Conservation (phyloP, 2,113 vertebrate species). For the Ranitomeya variabilis region DNA sequence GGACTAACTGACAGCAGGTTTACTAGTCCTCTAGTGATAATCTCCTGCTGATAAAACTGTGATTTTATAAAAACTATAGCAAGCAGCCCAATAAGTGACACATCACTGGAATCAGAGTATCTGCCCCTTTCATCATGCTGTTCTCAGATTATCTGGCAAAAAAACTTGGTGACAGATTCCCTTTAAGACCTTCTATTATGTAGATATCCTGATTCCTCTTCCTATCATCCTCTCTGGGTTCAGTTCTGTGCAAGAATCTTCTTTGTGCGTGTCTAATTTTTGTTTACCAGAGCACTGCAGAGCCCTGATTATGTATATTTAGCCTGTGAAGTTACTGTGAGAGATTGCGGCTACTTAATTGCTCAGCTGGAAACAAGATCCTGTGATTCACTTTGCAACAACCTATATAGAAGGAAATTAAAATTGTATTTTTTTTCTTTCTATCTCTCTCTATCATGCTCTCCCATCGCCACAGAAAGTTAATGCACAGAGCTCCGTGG, state of each 20-base stretch:
- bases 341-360: constrained; percentile 29
- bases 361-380: constrained; percentile 38
- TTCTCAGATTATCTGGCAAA: too few species aligned
- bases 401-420: constrained; percentile 27
- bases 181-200: too few species aligned
- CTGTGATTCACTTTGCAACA: constrained; percentile 33
- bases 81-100: too few species aligned
- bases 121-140: too few species aligned
- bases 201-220: neutral
- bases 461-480: neutral
- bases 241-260: constrained; percentile 12
- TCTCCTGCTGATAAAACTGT: too few species aligned
- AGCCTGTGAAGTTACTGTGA: constrained; percentile 22
- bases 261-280: constrained; percentile 26
- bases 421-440: constrained; percentile 2
- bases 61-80: too few species aligned
- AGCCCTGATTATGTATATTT: constrained; percentile 52
- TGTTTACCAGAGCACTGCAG: constrained; percentile 42
- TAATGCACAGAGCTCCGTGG: neutral
- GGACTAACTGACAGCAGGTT: too few species aligned
- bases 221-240: neutral
- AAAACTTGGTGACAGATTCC: too few species aligned
- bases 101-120: too few species aligned
- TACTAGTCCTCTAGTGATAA: too few species aligned
- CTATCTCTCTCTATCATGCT: constrained; percentile 31